phyloP scores from a whole-genome alignment of 2,797 vertebrate species.

The Hypotaenidia philippensis region DNA sequence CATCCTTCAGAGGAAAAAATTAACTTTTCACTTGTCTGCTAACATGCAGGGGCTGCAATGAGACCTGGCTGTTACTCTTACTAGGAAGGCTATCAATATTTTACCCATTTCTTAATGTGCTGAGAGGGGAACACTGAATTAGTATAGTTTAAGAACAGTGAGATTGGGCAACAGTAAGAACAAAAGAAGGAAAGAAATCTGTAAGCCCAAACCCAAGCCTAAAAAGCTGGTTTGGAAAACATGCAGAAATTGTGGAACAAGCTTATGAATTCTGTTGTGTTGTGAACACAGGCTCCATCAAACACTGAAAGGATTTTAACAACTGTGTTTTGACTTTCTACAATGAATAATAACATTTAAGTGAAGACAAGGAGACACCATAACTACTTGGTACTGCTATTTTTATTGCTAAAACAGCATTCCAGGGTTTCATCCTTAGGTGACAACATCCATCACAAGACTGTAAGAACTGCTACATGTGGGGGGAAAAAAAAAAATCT shows the following conservation, averaged over 20 bases:
- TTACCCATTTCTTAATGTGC: background rate
- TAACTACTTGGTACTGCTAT: background rate
- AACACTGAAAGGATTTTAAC: constrained; percentile 6
- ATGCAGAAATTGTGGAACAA: background rate
- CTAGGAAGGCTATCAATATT: background rate
- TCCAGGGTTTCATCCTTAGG: background rate
- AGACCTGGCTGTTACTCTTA: background rate
- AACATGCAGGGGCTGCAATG: background rate
- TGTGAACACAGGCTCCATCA: background rate
- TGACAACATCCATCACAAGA: background rate
- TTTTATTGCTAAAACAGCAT: background rate
- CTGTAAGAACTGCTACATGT: background rate
- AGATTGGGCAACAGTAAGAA: background rate
- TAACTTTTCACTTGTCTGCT: background rate
- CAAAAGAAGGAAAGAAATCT: background rate
- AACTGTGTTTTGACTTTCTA: constrained; percentile 1
- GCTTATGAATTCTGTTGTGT: background rate
- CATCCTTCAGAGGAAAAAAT: background rate
- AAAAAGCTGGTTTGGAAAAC: background rate
- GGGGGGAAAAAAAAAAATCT: background rate
- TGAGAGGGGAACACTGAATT: background rate
- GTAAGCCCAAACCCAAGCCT: background rate
- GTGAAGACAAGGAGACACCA: background rate
- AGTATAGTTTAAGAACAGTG: background rate
- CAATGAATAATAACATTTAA: constrained; percentile 4